Evolutionary conservation across 2,797 vertebrate genomes (phyloP).

Genomic region (Enteromius treurensis): DNA sequence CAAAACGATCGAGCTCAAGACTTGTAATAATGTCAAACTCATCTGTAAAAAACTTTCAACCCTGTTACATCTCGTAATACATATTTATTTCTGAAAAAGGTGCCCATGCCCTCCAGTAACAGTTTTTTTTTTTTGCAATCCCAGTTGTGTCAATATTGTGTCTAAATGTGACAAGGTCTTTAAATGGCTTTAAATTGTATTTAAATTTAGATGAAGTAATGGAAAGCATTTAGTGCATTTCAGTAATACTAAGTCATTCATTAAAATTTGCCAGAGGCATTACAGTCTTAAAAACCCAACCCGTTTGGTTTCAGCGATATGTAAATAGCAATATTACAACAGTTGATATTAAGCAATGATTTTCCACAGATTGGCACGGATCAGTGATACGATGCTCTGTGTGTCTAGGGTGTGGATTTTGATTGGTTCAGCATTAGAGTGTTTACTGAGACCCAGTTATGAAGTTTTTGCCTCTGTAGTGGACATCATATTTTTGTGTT

Average conservation of each 20-base stretch:
- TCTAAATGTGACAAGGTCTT: not conserved
- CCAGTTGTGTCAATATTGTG: not conserved
- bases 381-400: slow-evolving; percentile 12
- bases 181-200: not conserved
- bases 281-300: not conserved
- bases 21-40: not conserved
- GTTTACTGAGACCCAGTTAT: too few relatives aligned
- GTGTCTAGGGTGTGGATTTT: slow-evolving; percentile 26
- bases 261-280: not conserved
- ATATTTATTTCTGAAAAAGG: not conserved
- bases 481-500: too few relatives aligned
- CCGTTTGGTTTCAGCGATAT: not conserved
- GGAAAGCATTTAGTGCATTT: not conserved
- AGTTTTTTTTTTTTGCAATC: not conserved
- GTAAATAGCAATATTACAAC: not conserved
- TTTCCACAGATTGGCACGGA: not conserved
- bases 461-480: too few relatives aligned
- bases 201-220: not conserved
- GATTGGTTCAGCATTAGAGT: not conserved
- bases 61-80: not conserved
- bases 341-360: slow-evolving; percentile 14
- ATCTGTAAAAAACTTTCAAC: not conserved
- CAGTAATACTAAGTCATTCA: not conserved
- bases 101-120: not conserved
- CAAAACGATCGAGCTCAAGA: not conserved